Evolutionary conservation across 2,797 vertebrate species (phyloP).

Genomic region (Danio jaintianensis): DNA sequence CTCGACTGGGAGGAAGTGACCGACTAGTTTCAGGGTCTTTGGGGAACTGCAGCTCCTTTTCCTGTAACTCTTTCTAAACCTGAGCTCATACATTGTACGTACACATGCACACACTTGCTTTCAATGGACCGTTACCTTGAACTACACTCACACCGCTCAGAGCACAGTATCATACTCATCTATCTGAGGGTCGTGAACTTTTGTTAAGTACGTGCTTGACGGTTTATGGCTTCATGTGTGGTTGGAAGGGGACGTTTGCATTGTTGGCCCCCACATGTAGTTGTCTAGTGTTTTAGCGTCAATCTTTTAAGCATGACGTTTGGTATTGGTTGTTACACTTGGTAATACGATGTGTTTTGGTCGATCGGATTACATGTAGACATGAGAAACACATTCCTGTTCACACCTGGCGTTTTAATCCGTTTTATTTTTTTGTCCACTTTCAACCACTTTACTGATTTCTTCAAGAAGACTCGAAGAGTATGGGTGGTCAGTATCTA

Average conservation of each 20-base stretch:
- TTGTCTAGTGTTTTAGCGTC: background rate
- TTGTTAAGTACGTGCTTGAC: constrained; percentile 19
- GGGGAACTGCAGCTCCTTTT: constrained; percentile 79
- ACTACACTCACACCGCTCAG: background rate
- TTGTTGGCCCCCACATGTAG: background rate
- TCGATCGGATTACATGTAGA: background rate
- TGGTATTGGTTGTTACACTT: background rate
- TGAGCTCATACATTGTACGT: constrained; percentile 19
- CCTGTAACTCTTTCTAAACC: constrained; percentile 78
- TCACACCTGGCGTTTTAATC: background rate
- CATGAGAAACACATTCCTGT: background rate
- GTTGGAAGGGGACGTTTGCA: constrained; percentile 5
- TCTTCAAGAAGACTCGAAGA: too few species aligned
- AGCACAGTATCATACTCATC: constrained; percentile 4
- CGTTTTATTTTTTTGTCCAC: background rate
- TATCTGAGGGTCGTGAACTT: constrained; percentile 3
- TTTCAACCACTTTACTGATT: background rate
- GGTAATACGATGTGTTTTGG: background rate
- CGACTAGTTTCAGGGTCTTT: constrained; percentile 75
- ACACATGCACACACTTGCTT: constrained; percentile 1
- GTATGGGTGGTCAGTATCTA: too few species aligned
- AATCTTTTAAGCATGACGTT: background rate
- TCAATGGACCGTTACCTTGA: constrained; percentile 51
- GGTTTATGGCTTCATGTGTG: background rate
- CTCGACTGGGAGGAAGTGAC: constrained; percentile 76